Conservation (phyloP, 2,888 invertebrate genomes). For the Blastobasis lacticolella region DNA sequence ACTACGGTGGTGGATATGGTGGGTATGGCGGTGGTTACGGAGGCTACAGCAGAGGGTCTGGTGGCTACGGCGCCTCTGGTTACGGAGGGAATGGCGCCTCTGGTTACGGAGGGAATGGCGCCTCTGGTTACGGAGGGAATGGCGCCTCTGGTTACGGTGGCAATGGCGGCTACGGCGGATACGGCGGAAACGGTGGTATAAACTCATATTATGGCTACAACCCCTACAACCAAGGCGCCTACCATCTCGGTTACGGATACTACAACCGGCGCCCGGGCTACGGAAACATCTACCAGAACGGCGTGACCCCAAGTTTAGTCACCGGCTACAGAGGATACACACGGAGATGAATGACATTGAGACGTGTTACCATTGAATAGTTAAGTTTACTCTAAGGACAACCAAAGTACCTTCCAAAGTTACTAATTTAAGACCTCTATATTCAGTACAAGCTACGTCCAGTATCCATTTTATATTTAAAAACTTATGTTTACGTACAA, state of each 20-base stretch:
- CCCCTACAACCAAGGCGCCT: constrained; percentile 66
- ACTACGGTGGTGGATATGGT: constrained; percentile 8
- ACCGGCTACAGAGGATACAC: constrained; percentile 70
- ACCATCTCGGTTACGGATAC: constrained; percentile 76
- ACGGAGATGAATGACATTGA: constrained; percentile 28
- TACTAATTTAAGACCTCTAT: constrained; percentile 20
- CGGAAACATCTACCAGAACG: constrained; percentile 54
- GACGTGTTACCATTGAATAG: not conserved
- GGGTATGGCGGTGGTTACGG: constrained; percentile 17
- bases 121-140: constrained; percentile 13
- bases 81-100: constrained; percentile 14
- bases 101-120: constrained; percentile 14
- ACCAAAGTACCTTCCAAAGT: constrained; percentile 54
- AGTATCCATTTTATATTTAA: not conserved
- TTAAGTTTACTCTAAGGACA: constrained; percentile 17
- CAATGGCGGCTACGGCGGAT: constrained; percentile 69
- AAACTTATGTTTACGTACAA: not conserved
- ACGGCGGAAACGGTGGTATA: constrained; percentile 75
- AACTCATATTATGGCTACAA: constrained; percentile 75
- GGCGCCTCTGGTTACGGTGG: constrained; percentile 13
- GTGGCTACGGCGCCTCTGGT: constrained; percentile 15
- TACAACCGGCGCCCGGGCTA: constrained; percentile 50
- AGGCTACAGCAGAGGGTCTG: constrained; percentile 14
- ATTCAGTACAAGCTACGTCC: not conserved
- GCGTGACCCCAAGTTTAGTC: constrained; percentile 61